phyloP scores from a whole-genome alignment of 37 sponge, comb jelly and placozoan genomes.

The Bolinopsis microptera region DNA sequence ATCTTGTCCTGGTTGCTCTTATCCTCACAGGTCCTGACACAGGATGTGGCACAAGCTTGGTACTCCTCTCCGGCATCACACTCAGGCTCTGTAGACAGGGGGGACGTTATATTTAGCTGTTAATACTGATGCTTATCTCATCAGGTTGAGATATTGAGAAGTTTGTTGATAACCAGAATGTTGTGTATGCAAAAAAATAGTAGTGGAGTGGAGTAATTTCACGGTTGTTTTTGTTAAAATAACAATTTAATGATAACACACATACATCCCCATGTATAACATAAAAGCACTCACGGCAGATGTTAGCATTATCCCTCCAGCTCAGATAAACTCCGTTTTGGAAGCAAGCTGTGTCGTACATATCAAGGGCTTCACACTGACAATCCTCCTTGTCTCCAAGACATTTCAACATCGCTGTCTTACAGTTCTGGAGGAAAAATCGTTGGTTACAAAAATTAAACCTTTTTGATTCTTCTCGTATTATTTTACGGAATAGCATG shows the following conservation, averaged over 20 bases:
- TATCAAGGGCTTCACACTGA: constrained; percentile 62
- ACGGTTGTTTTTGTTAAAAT: too few relatives aligned
- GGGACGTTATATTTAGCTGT: too few relatives aligned
- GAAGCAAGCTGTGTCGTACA: constrained; percentile 43
- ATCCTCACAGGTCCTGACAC: constrained; percentile 63
- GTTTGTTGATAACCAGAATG: too few relatives aligned
- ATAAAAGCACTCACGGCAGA: constrained; percentile 45
- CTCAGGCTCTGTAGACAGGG: not conserved
- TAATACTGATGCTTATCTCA: too few relatives aligned
- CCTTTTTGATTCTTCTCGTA: not conserved
- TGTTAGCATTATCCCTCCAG: not conserved
- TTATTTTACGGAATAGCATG: too few relatives aligned
- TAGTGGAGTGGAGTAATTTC: too few relatives aligned
- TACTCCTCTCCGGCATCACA: constrained; percentile 36
- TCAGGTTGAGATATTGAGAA: too few relatives aligned
- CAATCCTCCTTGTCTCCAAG: constrained; percentile 26
- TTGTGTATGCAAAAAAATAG: too few relatives aligned
- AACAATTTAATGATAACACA: too few relatives aligned
- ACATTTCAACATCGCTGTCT: constrained; percentile 36
- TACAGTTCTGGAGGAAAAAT: not conserved
- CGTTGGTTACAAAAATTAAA: not conserved
- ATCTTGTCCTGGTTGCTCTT: not conserved
- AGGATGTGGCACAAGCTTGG: constrained; percentile 38
- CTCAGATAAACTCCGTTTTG: constrained; percentile 8
- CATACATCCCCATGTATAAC: too few relatives aligned